phyloP scores from a whole-genome alignment of 2,797 vertebrate genomes.

The Gymnothorax reevesii region DNA sequence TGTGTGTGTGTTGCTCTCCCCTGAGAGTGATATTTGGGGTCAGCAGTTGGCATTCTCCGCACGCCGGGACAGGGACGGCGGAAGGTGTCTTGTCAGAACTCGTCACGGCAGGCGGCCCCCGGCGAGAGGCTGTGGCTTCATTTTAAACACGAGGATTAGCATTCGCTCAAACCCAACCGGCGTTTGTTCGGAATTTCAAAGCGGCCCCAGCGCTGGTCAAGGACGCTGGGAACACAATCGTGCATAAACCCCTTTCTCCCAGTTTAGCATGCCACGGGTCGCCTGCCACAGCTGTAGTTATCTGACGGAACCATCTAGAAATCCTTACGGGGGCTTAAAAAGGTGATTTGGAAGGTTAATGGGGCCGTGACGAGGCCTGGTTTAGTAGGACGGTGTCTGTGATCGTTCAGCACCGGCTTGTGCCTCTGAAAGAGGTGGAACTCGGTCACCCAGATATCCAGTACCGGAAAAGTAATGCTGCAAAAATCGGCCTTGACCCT shows the following conservation, averaged over 20 bases:
- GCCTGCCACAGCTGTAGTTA: neutral
- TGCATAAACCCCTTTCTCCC: neutral
- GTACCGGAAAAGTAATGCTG: neutral
- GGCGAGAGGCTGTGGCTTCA: neutral
- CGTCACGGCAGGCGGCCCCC: conserved; percentile 50
- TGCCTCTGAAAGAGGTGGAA: neutral
- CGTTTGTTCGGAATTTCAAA: neutral
- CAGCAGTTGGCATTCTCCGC: conserved; percentile 35
- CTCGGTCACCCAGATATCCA: neutral
- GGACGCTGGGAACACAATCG: neutral
- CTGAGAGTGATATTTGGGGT: neutral
- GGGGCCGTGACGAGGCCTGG: neutral
- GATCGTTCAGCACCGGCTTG: neutral
- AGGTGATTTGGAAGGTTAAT: neutral
- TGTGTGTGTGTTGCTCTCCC: neutral
- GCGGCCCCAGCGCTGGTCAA: neutral
- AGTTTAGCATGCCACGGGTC: neutral
- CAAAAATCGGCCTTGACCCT: neutral
- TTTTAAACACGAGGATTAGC: neutral
- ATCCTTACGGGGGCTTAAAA: neutral
- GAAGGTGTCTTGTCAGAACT: conserved; percentile 50
- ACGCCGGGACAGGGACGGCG: conserved; percentile 47
- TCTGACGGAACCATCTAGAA: neutral
- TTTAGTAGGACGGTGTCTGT: neutral
- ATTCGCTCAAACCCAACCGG: neutral